Evolutionary conservation across 2,797 vertebrate genomes (phyloP), one percentile per base, ranked within the genome.

Genomic region (Cynodonichthys magdalenae): DNA sequence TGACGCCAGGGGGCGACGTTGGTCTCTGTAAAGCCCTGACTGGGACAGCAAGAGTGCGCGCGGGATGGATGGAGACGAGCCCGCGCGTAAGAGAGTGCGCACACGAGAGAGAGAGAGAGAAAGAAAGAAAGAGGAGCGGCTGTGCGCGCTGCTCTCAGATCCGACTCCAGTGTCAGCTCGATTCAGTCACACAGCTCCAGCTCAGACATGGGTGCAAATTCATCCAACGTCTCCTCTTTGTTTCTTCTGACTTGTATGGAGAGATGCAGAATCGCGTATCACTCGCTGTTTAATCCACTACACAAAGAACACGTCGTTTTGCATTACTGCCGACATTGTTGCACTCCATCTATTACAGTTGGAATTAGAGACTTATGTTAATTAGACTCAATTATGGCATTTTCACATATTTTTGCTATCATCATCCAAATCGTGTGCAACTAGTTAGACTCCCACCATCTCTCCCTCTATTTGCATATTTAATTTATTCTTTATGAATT

Each of bases 1-100:
- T 34, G 58, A 85, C 91, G 79, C 89, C 66, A 91, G 91, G 89
- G 90, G 92, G 92, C 86, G 91, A 89, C 87, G 77, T 92, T 83
- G 89, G 63, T 77, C 87, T 89, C 90, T 82, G 61, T 19, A 90
- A 83, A 59, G 54, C 59, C 44, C 51, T 46, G 44, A 57, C 67
- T 19, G 59, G 69, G 31, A 36, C 51, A 20, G 18, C 12, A 15
- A 31, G 41, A 42, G 29, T 53, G 55, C 50, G 56, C 49, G 65
- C 55, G 29, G n/a, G 15, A 39, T 31, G 34, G 54, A 36, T 15
- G 39, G 28, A 11, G 5, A 31, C 28, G 31, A 59, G 64, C 17
- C 8, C 57, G 54, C 54, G 54, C 48, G 28, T 18, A 44, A 10
- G 7, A 59, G 14, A 4, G 45, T 31, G 57, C 29, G 68, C n/a